Base-by-base conservation (phyloP, 2,888 invertebrate genomes). In the Leptarthrus brevirostris region DNA sequence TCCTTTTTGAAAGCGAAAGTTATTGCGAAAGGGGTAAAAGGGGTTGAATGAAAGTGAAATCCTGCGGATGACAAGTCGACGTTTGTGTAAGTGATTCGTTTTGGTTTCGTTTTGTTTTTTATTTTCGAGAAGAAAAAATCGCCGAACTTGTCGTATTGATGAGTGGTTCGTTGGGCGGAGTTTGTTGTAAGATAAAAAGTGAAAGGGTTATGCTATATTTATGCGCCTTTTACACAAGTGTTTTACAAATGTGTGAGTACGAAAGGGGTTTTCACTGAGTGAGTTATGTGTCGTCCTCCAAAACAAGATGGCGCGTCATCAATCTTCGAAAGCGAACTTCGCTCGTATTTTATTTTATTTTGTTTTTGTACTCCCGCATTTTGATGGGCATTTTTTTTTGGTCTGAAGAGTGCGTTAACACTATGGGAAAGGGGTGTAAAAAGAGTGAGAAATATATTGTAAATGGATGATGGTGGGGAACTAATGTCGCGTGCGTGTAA, bases 251-350 rank as follows among this genome's bases (percentile, higher is more conserved):
- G 40, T 2, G 40, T 1, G 40, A 5, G 40, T 40, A 18, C 26
- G 69, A 69, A 71, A 36, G 70, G 53, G 53, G 70, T 54, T 71
- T 52, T 71, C 5, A 30, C 30, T 30, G n/a, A n/a, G n/a, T n/a
- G 70, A 71, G 26, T 71, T 71, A 71, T 71, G 34, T 71, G 69
- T 34, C 70, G 70, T 71, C 70, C 70, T 71, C 53, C 52, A 61
- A 30, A 54, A 49, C 74, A 74, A 74, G 56, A 74, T 74, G 74
- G 69, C 69, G 74, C 47, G 74, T 69, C 74, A 74, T 74, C 69
- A 74, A 74, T 74, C 69, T 74, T 70, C 24, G 14, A n/a, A 16
- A 53, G 34, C 22, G 34, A 54, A 54, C 8, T 22, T 22, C 3
- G 24, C 3, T 2, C 20, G 24, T 3, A 5, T 26, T 1, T 54